phyloP scores from a whole-genome alignment of 2,113 vertebrate genomes.

The Melanostigma gelatinosum region DNA sequence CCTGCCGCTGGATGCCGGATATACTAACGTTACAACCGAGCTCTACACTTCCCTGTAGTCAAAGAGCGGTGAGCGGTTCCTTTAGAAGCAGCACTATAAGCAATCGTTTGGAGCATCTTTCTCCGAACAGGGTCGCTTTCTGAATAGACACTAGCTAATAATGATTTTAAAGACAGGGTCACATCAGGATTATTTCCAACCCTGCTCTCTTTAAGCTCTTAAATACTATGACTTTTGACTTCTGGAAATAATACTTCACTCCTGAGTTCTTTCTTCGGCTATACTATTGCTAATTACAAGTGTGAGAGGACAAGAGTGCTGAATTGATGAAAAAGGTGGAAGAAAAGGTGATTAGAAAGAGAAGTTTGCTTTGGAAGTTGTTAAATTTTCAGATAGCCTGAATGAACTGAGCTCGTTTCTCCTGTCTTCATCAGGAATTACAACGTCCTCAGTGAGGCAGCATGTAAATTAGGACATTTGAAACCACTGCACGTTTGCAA shows the following conservation, averaged over 20 bases:
- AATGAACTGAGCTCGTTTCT: background rate
- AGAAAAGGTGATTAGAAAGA: conserved; percentile 19
- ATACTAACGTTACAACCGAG: background rate
- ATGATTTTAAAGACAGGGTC: background rate
- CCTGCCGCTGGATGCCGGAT: background rate
- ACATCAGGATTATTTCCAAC: background rate
- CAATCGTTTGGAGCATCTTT: no score
- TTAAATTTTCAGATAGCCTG: background rate
- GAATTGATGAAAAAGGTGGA: conserved; percentile 3
- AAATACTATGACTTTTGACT: background rate
- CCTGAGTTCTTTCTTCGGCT: background rate
- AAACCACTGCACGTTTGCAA: conserved; percentile 8
- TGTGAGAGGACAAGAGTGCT: background rate
- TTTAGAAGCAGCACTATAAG: background rate
- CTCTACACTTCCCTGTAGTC: background rate
- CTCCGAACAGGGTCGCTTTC: no score
- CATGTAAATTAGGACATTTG: conserved; percentile 34
- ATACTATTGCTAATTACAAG: background rate
- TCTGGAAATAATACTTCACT: background rate
- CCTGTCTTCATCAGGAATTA: conserved; percentile 18
- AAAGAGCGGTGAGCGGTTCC: no score
- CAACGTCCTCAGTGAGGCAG: background rate
- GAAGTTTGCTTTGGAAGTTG: background rate
- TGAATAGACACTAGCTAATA: background rate
- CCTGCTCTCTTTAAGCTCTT: background rate